Evolutionary conservation across 2,113 vertebrate species (phyloP), one percentile per base, ranked within the genome.

Genomic region (Lutjanus erythropterus): DNA sequence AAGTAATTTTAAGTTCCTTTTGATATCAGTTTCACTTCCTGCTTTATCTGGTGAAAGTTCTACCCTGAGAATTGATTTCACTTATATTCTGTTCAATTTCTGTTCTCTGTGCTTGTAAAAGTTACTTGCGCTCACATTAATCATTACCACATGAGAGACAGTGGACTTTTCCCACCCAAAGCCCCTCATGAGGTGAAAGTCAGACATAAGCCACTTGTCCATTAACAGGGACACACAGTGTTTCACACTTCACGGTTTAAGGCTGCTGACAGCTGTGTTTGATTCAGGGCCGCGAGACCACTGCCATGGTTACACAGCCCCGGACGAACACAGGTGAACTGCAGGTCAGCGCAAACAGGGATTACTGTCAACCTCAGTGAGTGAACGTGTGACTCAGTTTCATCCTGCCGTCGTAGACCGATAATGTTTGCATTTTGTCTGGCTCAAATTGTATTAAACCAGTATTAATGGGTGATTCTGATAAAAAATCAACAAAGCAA

Each of bases 131-230:
- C 12, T 75, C 19, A 70, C 59, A 73, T 70, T 46, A 83, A 62
- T 64, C 49, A 83, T 80, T 70, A 23, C 41, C 61, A 11, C 10
- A 46, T 64, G 41, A 76, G 29, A 39, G 52, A 49, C 3, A 3
- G 41, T 75, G 62, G 55, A 78, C 25, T 23, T 58, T 62, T 44
- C 3, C 59, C 29, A 46, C 46, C 33, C 5, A 55, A 35, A 64
- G 41, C n/a, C 16, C 42, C n/a, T 65, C 10, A 10, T 4, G 27
- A 52, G 64, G 23, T 50, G 64, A 53, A 70, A 29, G 37, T 65
- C 58, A 39, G 16, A 39, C 25, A 7, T 42, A 66, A 59, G 39
- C 16, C 61, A 62, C 41, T 69, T 37, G 33, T 69, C 35, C 7
- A 23, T 78, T 55, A 60, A 59, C 76, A 61, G 59, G 2, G 4